A percentile compares a stretch with the other conserved stretches of the same genome.
These are phyloP conservation scores for Cariama cristata DNA, from an alignment of 2,113 vertebrate species.

Conservation along the genomic window DNA sequence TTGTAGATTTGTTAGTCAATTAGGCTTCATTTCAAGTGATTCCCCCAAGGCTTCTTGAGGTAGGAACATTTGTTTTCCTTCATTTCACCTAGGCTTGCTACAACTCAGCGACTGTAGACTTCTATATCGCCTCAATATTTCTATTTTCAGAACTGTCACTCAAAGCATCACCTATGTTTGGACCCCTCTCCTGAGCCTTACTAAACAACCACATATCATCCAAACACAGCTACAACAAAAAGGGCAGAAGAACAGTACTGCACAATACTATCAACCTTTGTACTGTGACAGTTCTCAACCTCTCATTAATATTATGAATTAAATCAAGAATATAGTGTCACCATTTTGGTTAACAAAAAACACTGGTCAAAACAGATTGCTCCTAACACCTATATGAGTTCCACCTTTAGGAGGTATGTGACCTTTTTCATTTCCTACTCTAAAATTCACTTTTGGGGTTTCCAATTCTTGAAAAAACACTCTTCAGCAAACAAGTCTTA, in stretches of 20 bases:
- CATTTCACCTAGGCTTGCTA: slow-evolving; percentile 8
- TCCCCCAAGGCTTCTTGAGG: slow-evolving; percentile 22
- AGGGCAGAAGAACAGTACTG: not conserved
- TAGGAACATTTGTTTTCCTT: slow-evolving; percentile 44
- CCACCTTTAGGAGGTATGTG: not conserved
- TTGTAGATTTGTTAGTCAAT: slow-evolving; percentile 63
- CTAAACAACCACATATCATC: not conserved
- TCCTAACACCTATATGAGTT: not conserved
- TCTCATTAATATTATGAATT: slow-evolving; percentile 35
- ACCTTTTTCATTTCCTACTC: not conserved
- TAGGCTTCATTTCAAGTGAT: slow-evolving; percentile 37
- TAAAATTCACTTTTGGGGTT: not conserved
- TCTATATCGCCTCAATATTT: not conserved
- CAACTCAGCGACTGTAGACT: not conserved
- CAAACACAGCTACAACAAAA: not conserved
- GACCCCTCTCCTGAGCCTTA: not conserved
- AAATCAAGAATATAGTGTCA: slow-evolving; percentile 29
- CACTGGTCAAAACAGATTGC: not conserved
- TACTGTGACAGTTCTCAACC: slow-evolving; percentile 32
- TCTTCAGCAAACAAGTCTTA: not conserved
- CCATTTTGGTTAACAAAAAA: slow-evolving; percentile 15
- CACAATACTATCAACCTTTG: slow-evolving; percentile 35
- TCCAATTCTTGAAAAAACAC: not conserved
- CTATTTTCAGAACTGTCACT: not conserved
- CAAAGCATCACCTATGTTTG: not conserved